A percentile compares a stretch with the other conserved stretches of the same genome.
These are phyloP conservation scores for Tenualosa thibaudeaui DNA, from an alignment of 2,797 vertebrate species.

Conservation along the genomic window DNA sequence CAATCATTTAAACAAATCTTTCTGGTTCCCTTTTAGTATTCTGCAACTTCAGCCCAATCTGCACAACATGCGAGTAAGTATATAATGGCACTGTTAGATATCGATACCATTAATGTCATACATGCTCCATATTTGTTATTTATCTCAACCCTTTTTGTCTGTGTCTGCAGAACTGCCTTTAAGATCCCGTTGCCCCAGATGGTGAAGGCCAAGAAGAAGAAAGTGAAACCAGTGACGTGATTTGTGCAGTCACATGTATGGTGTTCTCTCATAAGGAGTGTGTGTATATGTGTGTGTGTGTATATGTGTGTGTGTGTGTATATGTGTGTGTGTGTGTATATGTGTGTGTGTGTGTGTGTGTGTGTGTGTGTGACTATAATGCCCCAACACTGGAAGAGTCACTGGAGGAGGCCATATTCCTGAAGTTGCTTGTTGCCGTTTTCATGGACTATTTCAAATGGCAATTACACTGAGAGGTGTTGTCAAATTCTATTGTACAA, in stretches of 20 bases:
- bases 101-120: not conserved
- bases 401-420: constrained; percentile 41
- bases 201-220: constrained; percentile 97
- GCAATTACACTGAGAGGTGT: not conserved
- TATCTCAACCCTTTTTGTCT: constrained; percentile 23
- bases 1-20: constrained; percentile 19
- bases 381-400: not conserved
- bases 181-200: constrained; percentile 95
- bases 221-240: constrained; percentile 79
- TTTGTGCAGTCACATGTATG: not conserved
- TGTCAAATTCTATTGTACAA: constrained; percentile 24
- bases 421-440: constrained; percentile 53
- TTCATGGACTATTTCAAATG: constrained; percentile 34
- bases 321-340: constrained; percentile 3
- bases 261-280: not conserved
- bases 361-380: not conserved
- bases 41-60: constrained; percentile 98
- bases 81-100: not conserved
- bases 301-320: not conserved
- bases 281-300: constrained; percentile 8
- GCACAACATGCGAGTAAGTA: constrained; percentile 99
- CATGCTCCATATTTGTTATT: constrained; percentile 3
- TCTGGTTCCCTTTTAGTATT: constrained; percentile 78
- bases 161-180: constrained; percentile 84
- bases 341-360: constrained; percentile 16